These are phyloP conservation scores for Microcebus tavaratra DNA, from an alignment of 2,113 vertebrate genomes.

Conservation along the genomic window DNA sequence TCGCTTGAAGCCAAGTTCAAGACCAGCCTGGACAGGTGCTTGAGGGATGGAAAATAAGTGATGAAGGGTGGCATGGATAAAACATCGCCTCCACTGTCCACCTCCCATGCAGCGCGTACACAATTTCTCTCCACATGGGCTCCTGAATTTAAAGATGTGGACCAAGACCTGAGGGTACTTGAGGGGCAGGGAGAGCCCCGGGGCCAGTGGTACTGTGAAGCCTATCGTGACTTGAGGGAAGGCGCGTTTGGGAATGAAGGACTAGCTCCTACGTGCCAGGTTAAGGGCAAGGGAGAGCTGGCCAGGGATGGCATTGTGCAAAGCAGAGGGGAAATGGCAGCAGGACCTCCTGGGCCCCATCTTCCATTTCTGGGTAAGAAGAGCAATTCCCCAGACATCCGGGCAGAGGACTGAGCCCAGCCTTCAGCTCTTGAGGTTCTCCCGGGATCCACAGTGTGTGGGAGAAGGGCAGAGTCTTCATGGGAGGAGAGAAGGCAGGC, in stretches of 20 bases:
- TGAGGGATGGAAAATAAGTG: constrained; percentile 22
- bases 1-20: neutral
- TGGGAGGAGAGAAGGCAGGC: neutral
- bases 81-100: constrained; percentile 65
- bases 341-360: neutral
- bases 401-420: neutral
- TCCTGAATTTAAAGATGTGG: neutral
- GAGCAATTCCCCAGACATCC: neutral
- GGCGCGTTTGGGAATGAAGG: neutral
- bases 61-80: constrained; percentile 28
- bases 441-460: neutral
- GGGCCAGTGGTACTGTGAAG: neutral
- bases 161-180: neutral
- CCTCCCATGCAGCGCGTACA: constrained; percentile 45
- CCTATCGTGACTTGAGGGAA: neutral
- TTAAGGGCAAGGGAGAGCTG: neutral
- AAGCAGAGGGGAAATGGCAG: neutral
- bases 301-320: neutral
- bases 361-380: neutral
- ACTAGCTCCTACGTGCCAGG: neutral
- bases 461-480: neutral
- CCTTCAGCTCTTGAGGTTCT: neutral
- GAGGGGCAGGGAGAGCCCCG: neutral
- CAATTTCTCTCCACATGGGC: neutral
- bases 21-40: neutral